Evolutionary conservation across 2,113 vertebrate species (phyloP).

Genomic region (Catharus bicknelli): DNA sequence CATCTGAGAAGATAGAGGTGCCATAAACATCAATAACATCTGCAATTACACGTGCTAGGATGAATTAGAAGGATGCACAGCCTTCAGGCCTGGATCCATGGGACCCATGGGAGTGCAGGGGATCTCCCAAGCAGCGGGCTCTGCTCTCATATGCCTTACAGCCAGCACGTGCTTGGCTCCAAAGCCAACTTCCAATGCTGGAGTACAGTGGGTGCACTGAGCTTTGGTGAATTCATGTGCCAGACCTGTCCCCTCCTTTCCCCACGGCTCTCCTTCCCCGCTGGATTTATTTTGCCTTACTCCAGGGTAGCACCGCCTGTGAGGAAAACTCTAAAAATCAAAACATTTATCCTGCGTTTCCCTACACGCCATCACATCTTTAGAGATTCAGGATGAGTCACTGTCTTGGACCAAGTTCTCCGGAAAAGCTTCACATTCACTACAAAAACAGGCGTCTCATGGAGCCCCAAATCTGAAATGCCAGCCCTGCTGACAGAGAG

Average conservation of each 20-base stretch:
- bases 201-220: background rate
- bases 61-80: background rate
- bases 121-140: background rate
- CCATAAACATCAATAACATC: background rate
- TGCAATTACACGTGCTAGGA: background rate
- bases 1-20: background rate
- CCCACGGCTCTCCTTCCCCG: background rate
- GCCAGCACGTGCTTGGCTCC: background rate
- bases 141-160: accelerated
- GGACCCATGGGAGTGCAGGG: background rate
- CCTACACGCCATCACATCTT: background rate
- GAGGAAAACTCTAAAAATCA: slow-evolving; percentile 23
- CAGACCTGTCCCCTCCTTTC: background rate
- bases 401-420: background rate
- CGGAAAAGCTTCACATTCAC: background rate
- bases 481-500: background rate
- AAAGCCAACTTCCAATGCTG: background rate
- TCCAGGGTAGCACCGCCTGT: background rate
- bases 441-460: background rate
- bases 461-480: slow-evolving; percentile 3
- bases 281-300: background rate
- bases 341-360: slow-evolving; percentile 54
- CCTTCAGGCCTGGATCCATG: background rate
- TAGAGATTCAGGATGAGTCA: slow-evolving; percentile 35
- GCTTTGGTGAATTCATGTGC: background rate